These are phyloP conservation scores for Bos indicus DNA, from an alignment of 2,113 vertebrate species.

Conservation along the genomic window DNA sequence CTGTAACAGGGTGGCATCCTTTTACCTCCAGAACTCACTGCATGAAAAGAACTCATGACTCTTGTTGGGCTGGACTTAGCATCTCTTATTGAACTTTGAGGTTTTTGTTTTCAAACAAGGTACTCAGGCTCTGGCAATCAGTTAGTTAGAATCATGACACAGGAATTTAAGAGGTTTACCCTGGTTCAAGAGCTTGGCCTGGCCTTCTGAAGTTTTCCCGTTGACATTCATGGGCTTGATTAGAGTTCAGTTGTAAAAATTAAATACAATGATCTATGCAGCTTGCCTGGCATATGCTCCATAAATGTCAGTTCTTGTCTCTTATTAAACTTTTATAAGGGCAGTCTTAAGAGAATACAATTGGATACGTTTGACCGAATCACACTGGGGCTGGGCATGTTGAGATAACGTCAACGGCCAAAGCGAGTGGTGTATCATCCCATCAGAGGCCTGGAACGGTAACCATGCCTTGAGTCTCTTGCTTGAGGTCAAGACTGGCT, in stretches of 20 bases:
- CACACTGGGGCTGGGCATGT: neutral
- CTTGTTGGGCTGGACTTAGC: neutral
- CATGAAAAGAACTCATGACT: neutral
- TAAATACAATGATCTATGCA: neutral
- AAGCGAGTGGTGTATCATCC: rapidly evolving
- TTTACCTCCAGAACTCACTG: constrained; percentile 8
- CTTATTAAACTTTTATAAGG: neutral
- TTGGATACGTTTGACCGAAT: neutral
- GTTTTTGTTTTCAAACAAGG: neutral
- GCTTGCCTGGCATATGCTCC: neutral
- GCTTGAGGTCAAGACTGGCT: neutral
- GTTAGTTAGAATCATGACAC: neutral
- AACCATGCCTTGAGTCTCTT: neutral
- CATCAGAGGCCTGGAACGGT: neutral
- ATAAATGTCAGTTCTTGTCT: neutral
- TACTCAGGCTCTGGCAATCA: neutral
- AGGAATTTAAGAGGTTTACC: neutral
- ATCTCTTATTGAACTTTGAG: neutral
- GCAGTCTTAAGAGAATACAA: neutral
- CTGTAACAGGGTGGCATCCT: neutral
- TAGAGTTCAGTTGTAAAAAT: neutral
- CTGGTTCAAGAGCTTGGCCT: neutral
- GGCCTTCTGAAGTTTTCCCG: neutral
- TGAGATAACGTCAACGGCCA: neutral
- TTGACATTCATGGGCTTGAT: neutral